Percentiles rank a stretch among this genome's conserved stretches.
Conservation (phyloP, 2,113 vertebrate species). For the Uria lomvia region DNA sequence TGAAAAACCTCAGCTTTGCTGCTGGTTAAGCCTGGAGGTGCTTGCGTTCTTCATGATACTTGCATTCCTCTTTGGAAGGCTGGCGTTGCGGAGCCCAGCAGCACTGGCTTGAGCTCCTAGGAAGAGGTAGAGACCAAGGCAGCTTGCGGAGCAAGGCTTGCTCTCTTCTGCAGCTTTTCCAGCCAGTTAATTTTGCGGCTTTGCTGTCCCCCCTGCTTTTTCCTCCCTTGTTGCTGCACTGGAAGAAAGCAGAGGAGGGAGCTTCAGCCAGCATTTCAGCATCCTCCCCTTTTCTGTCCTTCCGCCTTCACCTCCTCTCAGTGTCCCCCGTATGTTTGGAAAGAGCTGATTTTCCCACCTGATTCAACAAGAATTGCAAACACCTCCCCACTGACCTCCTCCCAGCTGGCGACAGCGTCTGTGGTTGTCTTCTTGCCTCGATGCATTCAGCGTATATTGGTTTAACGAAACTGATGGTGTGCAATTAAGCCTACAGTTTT, state of each 20-base stretch:
- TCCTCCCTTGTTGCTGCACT: not conserved
- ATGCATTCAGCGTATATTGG: fast-evolving
- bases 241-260: not conserved
- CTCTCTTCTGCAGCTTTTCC: not conserved
- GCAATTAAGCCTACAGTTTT: not conserved
- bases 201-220: not conserved
- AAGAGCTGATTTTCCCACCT: not conserved
- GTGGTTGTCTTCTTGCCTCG: not conserved
- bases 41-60: not conserved
- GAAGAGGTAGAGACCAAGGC: not conserved
- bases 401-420: not conserved
- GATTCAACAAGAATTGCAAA: not conserved
- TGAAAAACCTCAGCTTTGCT: not conserved
- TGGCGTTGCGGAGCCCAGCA: fast-evolving
- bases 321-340: not conserved
- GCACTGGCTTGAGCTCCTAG: not conserved
- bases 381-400: not conserved
- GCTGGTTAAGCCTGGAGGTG: not conserved
- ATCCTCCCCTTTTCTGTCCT: not conserved
- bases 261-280: not conserved
- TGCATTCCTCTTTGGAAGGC: not conserved
- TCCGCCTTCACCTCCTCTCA: not conserved
- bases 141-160: fast-evolving
- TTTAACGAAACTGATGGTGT: not conserved
- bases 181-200: not conserved